Conservation (phyloP, 1,140 invertebrate genomes). For the Episyrphus balteatus region DNA sequence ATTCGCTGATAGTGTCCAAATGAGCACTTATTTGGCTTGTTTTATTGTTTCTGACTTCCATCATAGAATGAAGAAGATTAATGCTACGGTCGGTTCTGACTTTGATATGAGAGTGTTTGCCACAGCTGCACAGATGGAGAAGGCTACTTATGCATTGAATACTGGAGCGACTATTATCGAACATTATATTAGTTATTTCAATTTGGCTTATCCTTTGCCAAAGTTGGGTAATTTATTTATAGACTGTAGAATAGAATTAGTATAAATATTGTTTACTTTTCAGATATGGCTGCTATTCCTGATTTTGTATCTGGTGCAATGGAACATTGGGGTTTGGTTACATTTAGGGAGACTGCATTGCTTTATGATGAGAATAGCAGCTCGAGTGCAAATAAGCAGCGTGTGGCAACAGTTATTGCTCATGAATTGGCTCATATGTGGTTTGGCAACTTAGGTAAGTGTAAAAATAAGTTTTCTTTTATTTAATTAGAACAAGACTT, state of each 20-base stretch:
- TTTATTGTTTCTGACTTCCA: conserved; percentile 87
- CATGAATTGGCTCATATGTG: conserved; percentile 92
- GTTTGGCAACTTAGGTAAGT: conserved; percentile 73
- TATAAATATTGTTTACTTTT: conserved; percentile 16
- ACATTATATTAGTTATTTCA: conserved; percentile 80
- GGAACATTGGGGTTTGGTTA: conserved; percentile 88
- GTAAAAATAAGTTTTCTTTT: too few relatives aligned
- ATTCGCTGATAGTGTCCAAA: conserved; percentile 73
- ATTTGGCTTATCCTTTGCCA: conserved; percentile 72
- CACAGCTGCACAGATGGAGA: conserved; percentile 57
- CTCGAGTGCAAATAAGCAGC: conserved; percentile 62
- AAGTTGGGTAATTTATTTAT: conserved; percentile 47
- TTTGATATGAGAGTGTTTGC: conserved; percentile 63
- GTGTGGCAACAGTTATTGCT: conserved; percentile 68
- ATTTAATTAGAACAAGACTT: not conserved
- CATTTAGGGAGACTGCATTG: conserved; percentile 71
- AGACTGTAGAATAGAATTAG: conserved; percentile 14
- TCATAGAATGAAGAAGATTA: conserved; percentile 41
- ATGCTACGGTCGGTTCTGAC: conserved; percentile 39
- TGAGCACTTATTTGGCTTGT: conserved; percentile 86
- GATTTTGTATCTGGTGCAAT: conserved; percentile 93
- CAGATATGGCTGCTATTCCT: conserved; percentile 86
- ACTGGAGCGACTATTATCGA: conserved; percentile 69
- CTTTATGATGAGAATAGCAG: conserved; percentile 57
- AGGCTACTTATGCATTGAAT: conserved; percentile 68